Base-by-base conservation (phyloP, 2,797 vertebrate species). In the Enteromius treurensis region DNA sequence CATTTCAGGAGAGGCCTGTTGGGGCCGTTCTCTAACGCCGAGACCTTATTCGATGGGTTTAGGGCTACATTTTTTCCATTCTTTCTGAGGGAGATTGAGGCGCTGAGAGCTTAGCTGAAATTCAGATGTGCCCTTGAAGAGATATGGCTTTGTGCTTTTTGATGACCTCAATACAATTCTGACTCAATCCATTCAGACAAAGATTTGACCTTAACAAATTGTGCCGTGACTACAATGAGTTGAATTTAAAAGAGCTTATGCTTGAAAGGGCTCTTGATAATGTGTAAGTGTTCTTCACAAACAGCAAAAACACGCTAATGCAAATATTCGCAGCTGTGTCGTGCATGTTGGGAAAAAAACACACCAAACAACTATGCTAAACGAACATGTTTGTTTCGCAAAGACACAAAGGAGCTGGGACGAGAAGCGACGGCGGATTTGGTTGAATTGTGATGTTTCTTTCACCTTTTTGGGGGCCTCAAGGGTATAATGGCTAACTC, bases 401-500 rank as follows among this genome's bases (percentile, higher is more conserved):
- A 42, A 45, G 45, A 42, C 45, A 40, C 23, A 53, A 80, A 80
- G 34, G 21, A 10, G 77, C 58, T 45, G 26, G 4, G 68, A 58
- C 8, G 2, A 53, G 17, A 75, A 76, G 34, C 23, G 11, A 15
- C 45, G 34, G 64, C 40, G 23, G 65, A 77, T 78, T 83, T 77
- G 62, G 53, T 53, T 45, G 55, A 69, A 7, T 17, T 11, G 67
- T 77, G 49, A 42, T 82, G 29, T 75, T 74, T 78, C 58, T 76
- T 64, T 86, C 84, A 26, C 79, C 77, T 85, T 84, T 77, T 87
- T 64, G 55, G 64, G 49, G 67, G 69, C 86, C 87, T 86, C 73
- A 32, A 65, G 88, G 89, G 87, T 84, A 92, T 94, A 94, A 95
- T 93, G 84, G 86, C 74, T 92, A 94, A 93, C 91, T 91, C 79